Evolutionary conservation across 2,888 invertebrate species (phyloP), one percentile per base, ranked within the genome.

Genomic region (Oxyteleia sp.): DNA sequence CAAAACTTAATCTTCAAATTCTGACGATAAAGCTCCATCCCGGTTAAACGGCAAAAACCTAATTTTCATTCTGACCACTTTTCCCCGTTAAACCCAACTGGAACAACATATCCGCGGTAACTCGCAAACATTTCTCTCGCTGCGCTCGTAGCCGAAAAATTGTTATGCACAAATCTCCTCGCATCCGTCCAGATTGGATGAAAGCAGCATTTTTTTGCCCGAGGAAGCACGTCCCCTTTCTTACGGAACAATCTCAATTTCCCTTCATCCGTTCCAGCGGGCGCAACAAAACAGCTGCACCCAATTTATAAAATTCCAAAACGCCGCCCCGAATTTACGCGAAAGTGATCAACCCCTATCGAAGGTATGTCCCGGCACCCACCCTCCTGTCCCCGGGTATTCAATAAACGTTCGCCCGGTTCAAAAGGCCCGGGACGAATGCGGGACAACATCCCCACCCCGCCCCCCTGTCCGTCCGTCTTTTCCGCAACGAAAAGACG

Each of bases 341-440:
- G 8, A 10, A 32, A 32, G 8, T 8, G 32, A 32, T 32, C 32
- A 32, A 32, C 32, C 32, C 8, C 32, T 4, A 8, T 10, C 23
- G 23, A 23, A 32, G 26, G 26, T 26, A 26, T 26, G 4, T 16
- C 20, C 15, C 15, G n/a, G n/a, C n/a, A n/a, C n/a, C n/a, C n/a
- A n/a, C 18, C 15, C 8, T 29, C 29, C 41, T 59, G 41, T 53
- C 32, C 43, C 32, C n/a, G n/a, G n/a, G 53, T 23, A 64, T 49
- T 75, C 66, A 66, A 76, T 61, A 43, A 68, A 47, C 57, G 23
- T 49, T 38, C 32, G 29, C 35, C 4, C 43, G 51, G 68, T 68
- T 61, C 38, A 68, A 43, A 53, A 29, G 35, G 26, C 18, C 38
- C 43, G 29, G 32, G n/a, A 18, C 38, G 10, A 64, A 57, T 7